phyloP scores from a whole-genome alignment of 2,888 invertebrate genomes.

The Folsomia candida region DNA sequence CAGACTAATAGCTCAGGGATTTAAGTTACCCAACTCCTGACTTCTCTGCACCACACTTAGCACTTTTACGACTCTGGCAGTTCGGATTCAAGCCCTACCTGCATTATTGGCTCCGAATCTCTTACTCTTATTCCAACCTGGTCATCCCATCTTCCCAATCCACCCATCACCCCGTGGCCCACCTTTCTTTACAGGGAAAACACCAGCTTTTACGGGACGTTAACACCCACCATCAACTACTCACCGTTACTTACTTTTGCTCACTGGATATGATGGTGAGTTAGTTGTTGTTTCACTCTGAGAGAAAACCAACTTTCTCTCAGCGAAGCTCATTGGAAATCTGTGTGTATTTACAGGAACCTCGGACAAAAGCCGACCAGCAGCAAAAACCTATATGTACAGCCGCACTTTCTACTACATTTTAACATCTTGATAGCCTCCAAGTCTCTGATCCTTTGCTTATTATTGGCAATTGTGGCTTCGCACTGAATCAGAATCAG shows the following conservation, averaged over 20 bases:
- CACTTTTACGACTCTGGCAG: slow-evolving; percentile 47
- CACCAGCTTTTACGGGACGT: background rate
- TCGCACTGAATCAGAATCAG: slow-evolving; percentile 15
- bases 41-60: slow-evolving; percentile 22
- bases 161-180: background rate
- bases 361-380: background rate
- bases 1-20: slow-evolving; percentile 51
- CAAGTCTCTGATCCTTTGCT: slow-evolving; percentile 35
- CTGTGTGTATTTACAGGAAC: background rate
- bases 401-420: slow-evolving; percentile 4
- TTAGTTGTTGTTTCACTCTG: too few relatives aligned
- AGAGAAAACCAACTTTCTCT: too few relatives aligned
- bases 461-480: slow-evolving; percentile 38
- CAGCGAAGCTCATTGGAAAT: background rate
- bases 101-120: slow-evolving; percentile 38
- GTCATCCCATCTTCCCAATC: background rate
- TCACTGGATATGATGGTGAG: too few relatives aligned
- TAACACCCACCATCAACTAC: background rate
- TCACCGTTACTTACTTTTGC: too few relatives aligned
- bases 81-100: slow-evolving; percentile 38
- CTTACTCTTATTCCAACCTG: background rate
- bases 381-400: background rate
- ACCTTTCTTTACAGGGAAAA: background rate
- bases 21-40: slow-evolving; percentile 41
- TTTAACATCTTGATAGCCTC: too few relatives aligned